These are phyloP conservation scores for Aphelinus certus DNA, from an alignment of 1,140 invertebrate genomes.

Conservation along the genomic window DNA sequence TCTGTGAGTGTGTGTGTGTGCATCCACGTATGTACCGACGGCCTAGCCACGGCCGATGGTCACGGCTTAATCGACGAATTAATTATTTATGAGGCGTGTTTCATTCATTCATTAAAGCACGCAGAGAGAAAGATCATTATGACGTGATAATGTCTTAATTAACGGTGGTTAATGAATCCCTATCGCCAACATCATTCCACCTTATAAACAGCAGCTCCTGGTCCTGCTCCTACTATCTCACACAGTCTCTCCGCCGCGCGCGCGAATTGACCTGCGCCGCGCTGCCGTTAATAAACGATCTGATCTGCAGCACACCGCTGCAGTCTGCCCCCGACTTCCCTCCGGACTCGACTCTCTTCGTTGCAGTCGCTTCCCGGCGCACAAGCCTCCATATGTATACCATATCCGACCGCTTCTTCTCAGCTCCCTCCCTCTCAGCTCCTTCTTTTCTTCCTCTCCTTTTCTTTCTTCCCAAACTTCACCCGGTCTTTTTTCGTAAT, in stretches of 20 bases:
- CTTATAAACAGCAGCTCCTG: constrained; percentile 53
- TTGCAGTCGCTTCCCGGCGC: background rate
- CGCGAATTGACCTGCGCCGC: constrained; percentile 54
- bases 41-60: constrained; percentile 55
- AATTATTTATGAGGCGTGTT: constrained; percentile 68
- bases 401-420: constrained; percentile 20
- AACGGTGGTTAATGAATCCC: constrained; percentile 65
- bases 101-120: constrained; percentile 66
- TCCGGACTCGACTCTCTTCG: background rate
- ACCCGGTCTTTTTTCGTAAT: background rate
- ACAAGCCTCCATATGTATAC: too few species aligned
- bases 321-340: constrained; percentile 26
- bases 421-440: constrained; percentile 31
- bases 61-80: constrained; percentile 64
- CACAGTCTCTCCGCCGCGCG: constrained; percentile 52
- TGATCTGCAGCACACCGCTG: constrained; percentile 48
- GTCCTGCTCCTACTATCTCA: constrained; percentile 35
- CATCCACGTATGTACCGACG: constrained; percentile 15
- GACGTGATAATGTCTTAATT: constrained; percentile 68
- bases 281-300: constrained; percentile 57
- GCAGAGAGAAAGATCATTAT: constrained; percentile 61
- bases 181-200: constrained; percentile 59
- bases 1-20: background rate
- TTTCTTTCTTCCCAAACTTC: constrained; percentile 27
- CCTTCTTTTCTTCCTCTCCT: constrained; percentile 26